A percentile compares a stretch with the other conserved stretches of the same genome.
phyloP scores from a whole-genome alignment of 2,113 vertebrate genomes.

The Cyanoramphus novaezelandiae region DNA sequence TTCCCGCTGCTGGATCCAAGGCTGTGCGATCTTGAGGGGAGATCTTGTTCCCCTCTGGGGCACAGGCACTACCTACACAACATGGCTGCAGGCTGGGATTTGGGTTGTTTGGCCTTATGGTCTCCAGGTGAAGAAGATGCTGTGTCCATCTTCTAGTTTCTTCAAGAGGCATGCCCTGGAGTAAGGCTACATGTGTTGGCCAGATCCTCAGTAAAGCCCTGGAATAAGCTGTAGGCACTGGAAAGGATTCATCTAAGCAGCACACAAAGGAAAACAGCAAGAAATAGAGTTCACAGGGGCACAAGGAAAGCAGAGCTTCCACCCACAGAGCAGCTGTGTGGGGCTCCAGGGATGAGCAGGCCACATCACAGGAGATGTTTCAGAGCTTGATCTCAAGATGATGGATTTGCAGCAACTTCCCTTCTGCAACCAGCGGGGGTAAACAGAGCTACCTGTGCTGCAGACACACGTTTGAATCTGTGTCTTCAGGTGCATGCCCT shows the following conservation, averaged over 20 bases:
- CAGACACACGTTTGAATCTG: neutral
- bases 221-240: conserved; percentile 27
- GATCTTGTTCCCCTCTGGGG: neutral
- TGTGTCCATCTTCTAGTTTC: neutral
- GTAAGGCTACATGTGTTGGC: neutral
- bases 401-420: neutral
- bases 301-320: conserved; percentile 42
- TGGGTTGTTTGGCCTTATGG: neutral
- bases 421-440: neutral
- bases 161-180: neutral
- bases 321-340: conserved; percentile 39
- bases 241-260: conserved; percentile 24
- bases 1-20: neutral
- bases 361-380: conserved; percentile 25
- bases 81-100: neutral
- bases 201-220: conserved; percentile 6
- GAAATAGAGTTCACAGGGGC: conserved; percentile 35
- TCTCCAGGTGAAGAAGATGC: neutral
- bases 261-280: conserved; percentile 10
- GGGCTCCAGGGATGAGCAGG: conserved; percentile 17
- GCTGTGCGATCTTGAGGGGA: neutral
- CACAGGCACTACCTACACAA: accelerated
- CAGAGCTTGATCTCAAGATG: neutral
- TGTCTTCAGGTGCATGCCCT: neutral
- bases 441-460: neutral